phyloP scores from a whole-genome alignment of 2,113 vertebrate genomes.

The Zapornia atra region DNA sequence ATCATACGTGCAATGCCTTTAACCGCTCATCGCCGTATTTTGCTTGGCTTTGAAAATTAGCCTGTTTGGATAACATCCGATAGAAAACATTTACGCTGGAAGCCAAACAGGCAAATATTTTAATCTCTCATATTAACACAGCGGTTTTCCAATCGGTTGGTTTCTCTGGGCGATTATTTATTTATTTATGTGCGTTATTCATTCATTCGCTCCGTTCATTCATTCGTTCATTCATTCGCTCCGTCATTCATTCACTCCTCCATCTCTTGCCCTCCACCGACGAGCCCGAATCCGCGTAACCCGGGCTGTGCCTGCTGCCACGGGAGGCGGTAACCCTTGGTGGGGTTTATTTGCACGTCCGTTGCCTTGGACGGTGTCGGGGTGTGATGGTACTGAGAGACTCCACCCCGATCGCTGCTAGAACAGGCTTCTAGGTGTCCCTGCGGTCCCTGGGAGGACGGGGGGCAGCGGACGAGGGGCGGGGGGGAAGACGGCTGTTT shows the following conservation, averaged over 20 bases:
- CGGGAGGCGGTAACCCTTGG: fast-evolving
- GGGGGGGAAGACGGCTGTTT: background rate
- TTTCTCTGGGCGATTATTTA: conserved; percentile 33
- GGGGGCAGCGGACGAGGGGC: too few relatives aligned
- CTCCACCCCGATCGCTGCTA: background rate
- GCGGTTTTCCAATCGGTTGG: conserved; percentile 48
- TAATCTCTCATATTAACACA: conserved; percentile 54
- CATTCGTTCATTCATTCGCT: background rate
- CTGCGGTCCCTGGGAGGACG: too few relatives aligned
- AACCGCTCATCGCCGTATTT: background rate
- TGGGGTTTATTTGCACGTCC: background rate
- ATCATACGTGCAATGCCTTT: background rate
- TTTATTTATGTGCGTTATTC: conserved; percentile 37
- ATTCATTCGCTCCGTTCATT: conserved; percentile 8
- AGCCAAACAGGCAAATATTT: conserved; percentile 65
- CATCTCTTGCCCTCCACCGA: background rate
- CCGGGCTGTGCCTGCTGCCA: background rate
- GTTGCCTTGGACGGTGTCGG: background rate
- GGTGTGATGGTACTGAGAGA: background rate
- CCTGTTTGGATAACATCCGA: conserved; percentile 38
- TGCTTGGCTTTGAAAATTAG: conserved; percentile 51
- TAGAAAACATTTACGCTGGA: conserved; percentile 55
- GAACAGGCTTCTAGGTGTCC: background rate
- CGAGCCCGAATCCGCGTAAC: background rate
- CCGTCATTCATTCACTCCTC: conserved; percentile 14